Base-by-base conservation (phyloP, 2,888 invertebrate genomes). In the Cheilosia grossa region DNA sequence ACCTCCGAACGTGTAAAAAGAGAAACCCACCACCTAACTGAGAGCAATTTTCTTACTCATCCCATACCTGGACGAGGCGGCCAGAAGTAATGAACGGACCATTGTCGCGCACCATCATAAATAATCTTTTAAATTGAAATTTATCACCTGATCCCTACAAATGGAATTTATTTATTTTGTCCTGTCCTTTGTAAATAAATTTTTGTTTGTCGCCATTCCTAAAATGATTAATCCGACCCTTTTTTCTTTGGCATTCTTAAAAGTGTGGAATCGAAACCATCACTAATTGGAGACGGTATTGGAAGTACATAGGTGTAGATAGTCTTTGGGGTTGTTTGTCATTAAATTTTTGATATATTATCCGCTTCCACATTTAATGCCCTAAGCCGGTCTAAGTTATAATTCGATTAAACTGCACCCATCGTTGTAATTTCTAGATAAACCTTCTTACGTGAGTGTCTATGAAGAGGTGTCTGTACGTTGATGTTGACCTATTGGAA, bases 71-170 rank as follows among this genome's bases (percentile, higher is more conserved):
- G 6, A 4, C 9, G 27, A 67, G 33, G 19, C 54, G 64, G 54
- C 42, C 17, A 37, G 80, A 75, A 66, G 56, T 77, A 75, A 81
- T 80, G 83, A 75, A 80, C 53, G 63, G 54, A 81, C 81, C 44
- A 21, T 47, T 37, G 61, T 13, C 42, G 37, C 37, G 10, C 37
- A 58, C 70, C 72, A 81, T 66, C 75, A 77, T 85, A 85, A 85
- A 85, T 81, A 85, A 81, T 85, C 61, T 75, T 81, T 83, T 81
- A 77, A 81, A 81, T 85, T 85, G 81, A 72, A 75, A 85, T 85
- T 85, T 85, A 85, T 85, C 72, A 77, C 81, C 81, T 64, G 79
- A 69, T 83, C 53, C 74, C 47, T 49, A 69, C 51, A 69, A 58
- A 64, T 69, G 40, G 79, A 47, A 64, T 74, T 74, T 73, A 61